These are phyloP conservation scores for Heliconius nattereri DNA, from an alignment of 1,140 invertebrate genomes.

Conservation along the genomic window DNA sequence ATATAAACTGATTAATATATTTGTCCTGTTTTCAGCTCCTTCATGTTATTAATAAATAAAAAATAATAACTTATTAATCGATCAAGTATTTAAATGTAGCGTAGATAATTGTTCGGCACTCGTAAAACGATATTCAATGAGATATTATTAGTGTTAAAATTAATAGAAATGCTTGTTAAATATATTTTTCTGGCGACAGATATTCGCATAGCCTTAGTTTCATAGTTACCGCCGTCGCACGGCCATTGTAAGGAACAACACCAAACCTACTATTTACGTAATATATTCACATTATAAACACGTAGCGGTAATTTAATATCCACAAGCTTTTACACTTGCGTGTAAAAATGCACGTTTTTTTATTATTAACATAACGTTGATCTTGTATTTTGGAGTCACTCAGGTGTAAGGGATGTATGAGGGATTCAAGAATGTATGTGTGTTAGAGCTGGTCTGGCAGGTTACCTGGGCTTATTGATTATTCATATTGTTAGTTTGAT, in stretches of 20 bases:
- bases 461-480: conserved; percentile 70
- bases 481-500: conserved; percentile 65
- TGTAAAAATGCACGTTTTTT: conserved; percentile 69
- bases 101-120: conserved; percentile 26
- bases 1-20: neutral
- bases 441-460: conserved; percentile 57
- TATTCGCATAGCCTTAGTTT: conserved; percentile 47
- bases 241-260: conserved; percentile 72
- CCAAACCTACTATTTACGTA: conserved; percentile 52
- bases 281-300: conserved; percentile 38
- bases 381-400: conserved; percentile 67
- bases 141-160: conserved; percentile 64
- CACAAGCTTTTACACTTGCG: conserved; percentile 46
- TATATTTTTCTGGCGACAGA: conserved; percentile 50
- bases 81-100: conserved; percentile 19
- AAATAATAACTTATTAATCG: neutral
- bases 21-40: neutral
- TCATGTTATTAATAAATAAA: conserved; percentile 9
- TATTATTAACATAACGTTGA: conserved; percentile 64
- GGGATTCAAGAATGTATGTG: conserved; percentile 46
- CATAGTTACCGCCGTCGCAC: conserved; percentile 63
- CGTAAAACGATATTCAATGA: conserved; percentile 65
- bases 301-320: conserved; percentile 42
- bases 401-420: conserved; percentile 58
- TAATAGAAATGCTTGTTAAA: conserved; percentile 34